Evolutionary conservation across 2,797 vertebrate species (phyloP), one percentile per base, ranked within the genome.

Genomic region (Phoxinus dragarum): DNA sequence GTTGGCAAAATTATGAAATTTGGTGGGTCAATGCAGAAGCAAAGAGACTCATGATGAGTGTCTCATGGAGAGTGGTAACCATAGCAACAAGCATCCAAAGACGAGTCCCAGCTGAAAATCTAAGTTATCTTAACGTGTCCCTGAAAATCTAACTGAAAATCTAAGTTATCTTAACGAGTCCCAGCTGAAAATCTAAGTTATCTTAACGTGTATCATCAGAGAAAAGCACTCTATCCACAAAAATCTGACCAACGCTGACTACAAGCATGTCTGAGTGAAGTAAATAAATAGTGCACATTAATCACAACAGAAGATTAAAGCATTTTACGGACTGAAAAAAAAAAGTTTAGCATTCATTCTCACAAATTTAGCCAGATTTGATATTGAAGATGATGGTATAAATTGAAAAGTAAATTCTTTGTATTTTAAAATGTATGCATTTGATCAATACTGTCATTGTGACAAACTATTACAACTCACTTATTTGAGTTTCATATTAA

Each of bases 41-140:
- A 88, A 81, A 66, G 80, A 85, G 80, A 81, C 64, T 66, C 84
- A 84, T 72, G 14, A 49, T 49, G 47, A 49, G 14, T 49, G 68
- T 80, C 78, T 84, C 66, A 49, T 74, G 44, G 42, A 56, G 49
- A 86, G 81, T 66, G 84, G 91, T 92, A 91, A 91, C 91, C 90
- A 91, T 91, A 86, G 91, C 86, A 92, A 92, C 90, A 91, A 86
- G 87, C 88, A 87, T 88, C 84, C 78, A 84, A 88, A 86, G 87
- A 88, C 23, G 64, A 80, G 81, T 67, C 84, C 86, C 52, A 78
- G 82, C 86, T 89, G 68, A 86, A 85, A 88, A 85, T 88, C 71
- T 61, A 87, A 86, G 64, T 75, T 66, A 23, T 83, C n/a, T n/a
- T n/a, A n/a, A n/a, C n/a, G n/a, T n/a, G n/a, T n/a, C n/a, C n/a